phyloP scores from a whole-genome alignment of 2,888 invertebrate species.

The Lochmaea crataegi region DNA sequence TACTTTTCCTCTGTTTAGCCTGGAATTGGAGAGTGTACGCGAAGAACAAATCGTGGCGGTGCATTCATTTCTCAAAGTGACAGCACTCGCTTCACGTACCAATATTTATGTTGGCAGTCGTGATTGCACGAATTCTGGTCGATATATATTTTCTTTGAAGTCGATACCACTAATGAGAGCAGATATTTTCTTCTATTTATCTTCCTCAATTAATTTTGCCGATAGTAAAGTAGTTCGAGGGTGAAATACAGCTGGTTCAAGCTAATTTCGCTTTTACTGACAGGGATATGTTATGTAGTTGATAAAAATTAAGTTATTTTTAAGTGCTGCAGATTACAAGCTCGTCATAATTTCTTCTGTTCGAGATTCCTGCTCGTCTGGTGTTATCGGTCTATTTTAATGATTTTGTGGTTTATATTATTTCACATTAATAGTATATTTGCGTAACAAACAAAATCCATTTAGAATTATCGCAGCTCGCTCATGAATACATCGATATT shows the following conservation, averaged over 20 bases:
- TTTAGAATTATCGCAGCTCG: neutral
- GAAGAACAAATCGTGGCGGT: slow-evolving; percentile 54
- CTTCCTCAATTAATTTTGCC: slow-evolving; percentile 59
- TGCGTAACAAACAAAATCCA: neutral
- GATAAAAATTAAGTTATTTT: slow-evolving; percentile 46
- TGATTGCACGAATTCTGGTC: slow-evolving; percentile 56
- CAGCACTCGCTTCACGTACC: slow-evolving; percentile 56
- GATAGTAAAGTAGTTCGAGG: slow-evolving; percentile 54
- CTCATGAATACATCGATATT: neutral
- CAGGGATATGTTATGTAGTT: slow-evolving; percentile 44
- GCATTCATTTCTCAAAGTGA: slow-evolving; percentile 58
- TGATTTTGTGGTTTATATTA: slow-evolving; percentile 24
- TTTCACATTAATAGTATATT: neutral
- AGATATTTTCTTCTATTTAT: slow-evolving; percentile 58
- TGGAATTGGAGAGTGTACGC: slow-evolving; percentile 55
- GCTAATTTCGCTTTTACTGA: slow-evolving; percentile 57
- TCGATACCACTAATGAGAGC: slow-evolving; percentile 61
- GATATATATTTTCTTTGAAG: slow-evolving; percentile 51
- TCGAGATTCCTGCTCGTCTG: neutral
- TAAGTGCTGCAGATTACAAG: slow-evolving; percentile 42
- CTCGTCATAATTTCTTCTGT: slow-evolving; percentile 35
- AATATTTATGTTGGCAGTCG: slow-evolving; percentile 56
- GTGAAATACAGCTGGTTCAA: slow-evolving; percentile 51
- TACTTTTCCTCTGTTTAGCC: slow-evolving; percentile 53
- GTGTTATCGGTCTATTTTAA: slow-evolving; percentile 5